Percentiles rank a stretch among this genome's conserved stretches.
Evolutionary conservation across 1,140 invertebrate genomes (phyloP).

Genomic region (Temnothorax longispinosus): DNA sequence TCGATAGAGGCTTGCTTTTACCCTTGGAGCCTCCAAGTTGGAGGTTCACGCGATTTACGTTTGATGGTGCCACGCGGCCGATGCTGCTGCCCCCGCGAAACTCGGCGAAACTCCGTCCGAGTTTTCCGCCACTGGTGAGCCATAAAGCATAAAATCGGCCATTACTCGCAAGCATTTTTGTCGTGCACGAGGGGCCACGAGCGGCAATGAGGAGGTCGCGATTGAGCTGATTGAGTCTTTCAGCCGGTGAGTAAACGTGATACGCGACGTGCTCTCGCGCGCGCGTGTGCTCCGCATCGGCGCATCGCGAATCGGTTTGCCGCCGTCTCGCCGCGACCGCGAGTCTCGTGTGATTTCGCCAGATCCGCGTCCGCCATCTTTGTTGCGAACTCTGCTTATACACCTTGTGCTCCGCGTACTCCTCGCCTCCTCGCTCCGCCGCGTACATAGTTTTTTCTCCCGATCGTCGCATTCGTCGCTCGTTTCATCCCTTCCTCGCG

Average conservation of each 20-base stretch:
- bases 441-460: neutral
- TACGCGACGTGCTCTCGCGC: neutral
- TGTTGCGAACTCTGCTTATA: constrained; percentile 71
- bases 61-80: constrained; percentile 74
- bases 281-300: neutral
- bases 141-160: constrained; percentile 77
- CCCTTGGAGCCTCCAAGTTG: neutral
- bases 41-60: neutral
- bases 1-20: neutral
- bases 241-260: constrained; percentile 11
- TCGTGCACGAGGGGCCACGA: constrained; percentile 48
- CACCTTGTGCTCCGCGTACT: neutral
- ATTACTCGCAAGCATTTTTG: constrained; percentile 78
- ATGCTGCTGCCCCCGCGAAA: constrained; percentile 53
- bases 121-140: constrained; percentile 76
- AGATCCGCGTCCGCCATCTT: constrained; percentile 81
- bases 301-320: neutral
- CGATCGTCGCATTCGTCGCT: neutral
- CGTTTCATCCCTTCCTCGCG: neutral
- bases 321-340: neutral
- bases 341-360: constrained; percentile 61
- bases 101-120: constrained; percentile 37
- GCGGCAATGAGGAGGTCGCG: constrained; percentile 52
- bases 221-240: constrained; percentile 1
- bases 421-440: neutral